phyloP scores from a whole-genome alignment of 2,888 invertebrate species.

The Dynastes hyllus region DNA sequence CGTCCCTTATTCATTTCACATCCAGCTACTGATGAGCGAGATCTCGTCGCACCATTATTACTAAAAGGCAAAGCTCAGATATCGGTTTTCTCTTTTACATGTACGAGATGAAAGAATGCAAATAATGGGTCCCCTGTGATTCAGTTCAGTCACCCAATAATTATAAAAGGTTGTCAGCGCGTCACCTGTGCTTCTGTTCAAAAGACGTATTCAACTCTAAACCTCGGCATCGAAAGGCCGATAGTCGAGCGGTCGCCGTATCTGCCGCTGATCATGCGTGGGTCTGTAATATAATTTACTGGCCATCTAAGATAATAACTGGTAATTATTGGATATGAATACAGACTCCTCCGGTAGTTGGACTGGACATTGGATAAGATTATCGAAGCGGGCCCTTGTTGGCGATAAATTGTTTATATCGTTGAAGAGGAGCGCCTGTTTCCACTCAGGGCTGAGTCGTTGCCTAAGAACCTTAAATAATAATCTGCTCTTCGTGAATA shows the following conservation, averaged over 20 bases:
- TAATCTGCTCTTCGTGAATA: slow-evolving; percentile 44
- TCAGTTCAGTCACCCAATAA: slow-evolving; percentile 60
- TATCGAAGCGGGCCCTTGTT: slow-evolving; percentile 45
- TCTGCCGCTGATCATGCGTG: slow-evolving; percentile 66
- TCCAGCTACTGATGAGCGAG: slow-evolving; percentile 38
- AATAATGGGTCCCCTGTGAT: slow-evolving; percentile 61
- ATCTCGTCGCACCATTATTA: slow-evolving; percentile 34
- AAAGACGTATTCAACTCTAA: slow-evolving; percentile 32
- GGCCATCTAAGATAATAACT: slow-evolving; percentile 68
- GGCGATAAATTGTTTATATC: slow-evolving; percentile 53
- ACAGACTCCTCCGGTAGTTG: slow-evolving; percentile 54
- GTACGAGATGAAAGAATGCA: slow-evolving; percentile 60
- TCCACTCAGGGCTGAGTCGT: slow-evolving; percentile 26
- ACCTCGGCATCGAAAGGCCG: slow-evolving; percentile 24
- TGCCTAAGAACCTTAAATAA: slow-evolving; percentile 37
- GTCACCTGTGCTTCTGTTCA: slow-evolving; percentile 66
- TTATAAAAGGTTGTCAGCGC: slow-evolving; percentile 67
- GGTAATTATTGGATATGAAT: slow-evolving; percentile 66
- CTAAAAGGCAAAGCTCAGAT: slow-evolving; percentile 30
- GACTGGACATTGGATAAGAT: slow-evolving; percentile 49
- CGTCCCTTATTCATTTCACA: slow-evolving; percentile 37
- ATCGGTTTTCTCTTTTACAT: slow-evolving; percentile 23
- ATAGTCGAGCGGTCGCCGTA: slow-evolving; percentile 39
- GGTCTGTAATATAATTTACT: slow-evolving; percentile 70
- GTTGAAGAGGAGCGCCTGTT: slow-evolving; percentile 41